Evolutionary conservation across 2,113 vertebrate species (phyloP).

Genomic region (Prinia subflava): DNA sequence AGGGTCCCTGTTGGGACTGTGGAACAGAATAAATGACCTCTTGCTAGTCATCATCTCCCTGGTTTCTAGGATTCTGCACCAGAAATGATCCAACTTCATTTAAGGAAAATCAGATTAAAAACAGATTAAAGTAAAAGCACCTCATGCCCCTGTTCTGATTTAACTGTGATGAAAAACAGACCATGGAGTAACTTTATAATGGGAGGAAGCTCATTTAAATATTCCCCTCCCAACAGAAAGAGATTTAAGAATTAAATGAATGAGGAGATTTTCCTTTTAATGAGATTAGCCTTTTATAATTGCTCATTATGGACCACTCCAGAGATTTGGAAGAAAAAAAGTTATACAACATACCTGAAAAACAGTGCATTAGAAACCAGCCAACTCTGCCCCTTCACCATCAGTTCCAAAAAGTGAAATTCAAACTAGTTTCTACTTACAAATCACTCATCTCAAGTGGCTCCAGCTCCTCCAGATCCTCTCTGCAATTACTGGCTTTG

Average conservation of each 20-base stretch:
- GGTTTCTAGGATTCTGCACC: constrained; percentile 30
- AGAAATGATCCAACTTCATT: constrained; percentile 24
- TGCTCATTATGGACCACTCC: constrained; percentile 12
- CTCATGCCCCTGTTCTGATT: constrained; percentile 31
- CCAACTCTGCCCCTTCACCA: not conserved
- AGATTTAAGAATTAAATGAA: constrained; percentile 53
- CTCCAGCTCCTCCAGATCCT: constrained; percentile 38
- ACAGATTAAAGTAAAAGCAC: constrained; percentile 35
- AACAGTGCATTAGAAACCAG: constrained; percentile 32
- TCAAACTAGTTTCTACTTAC: not conserved
- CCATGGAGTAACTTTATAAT: constrained; percentile 43
- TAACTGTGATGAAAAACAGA: constrained; percentile 52
- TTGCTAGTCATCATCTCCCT: constrained; percentile 4
- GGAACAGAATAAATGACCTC: constrained; percentile 41
- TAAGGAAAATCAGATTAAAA: constrained; percentile 46
- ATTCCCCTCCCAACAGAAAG: constrained; percentile 39
- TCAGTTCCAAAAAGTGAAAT: constrained; percentile 26
- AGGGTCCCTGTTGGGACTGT: not conserved
- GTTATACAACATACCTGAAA: constrained; percentile 35
- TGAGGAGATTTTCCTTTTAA: constrained; percentile 32
- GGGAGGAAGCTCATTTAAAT: constrained; percentile 46
- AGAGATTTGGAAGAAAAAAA: constrained; percentile 20
- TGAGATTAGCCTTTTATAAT: constrained; percentile 47
- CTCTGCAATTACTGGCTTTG: constrained; percentile 43
- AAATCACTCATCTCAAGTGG: constrained; percentile 33